A percentile compares a stretch with the other conserved stretches of the same genome.
Conservation (phyloP, 2,113 vertebrate genomes). For the Cyprinodon variegatus region DNA sequence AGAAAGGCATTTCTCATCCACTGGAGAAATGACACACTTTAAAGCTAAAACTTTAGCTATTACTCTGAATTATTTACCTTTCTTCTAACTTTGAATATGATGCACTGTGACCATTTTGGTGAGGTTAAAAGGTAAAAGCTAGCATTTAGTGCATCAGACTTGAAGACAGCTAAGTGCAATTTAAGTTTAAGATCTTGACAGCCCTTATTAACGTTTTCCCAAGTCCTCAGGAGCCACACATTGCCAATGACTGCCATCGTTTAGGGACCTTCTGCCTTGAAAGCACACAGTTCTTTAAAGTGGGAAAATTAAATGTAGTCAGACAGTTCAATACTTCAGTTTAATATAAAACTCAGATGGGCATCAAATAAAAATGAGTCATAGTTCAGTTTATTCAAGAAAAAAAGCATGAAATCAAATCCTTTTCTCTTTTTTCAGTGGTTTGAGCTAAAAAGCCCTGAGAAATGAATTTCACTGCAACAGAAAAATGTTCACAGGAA, state of each 20-base stretch:
- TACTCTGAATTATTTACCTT: background rate
- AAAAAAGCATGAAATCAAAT: background rate
- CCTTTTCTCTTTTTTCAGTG: background rate
- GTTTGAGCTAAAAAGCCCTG: background rate
- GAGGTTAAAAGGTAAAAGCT: background rate
- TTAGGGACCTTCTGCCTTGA: background rate
- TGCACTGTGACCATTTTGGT: background rate
- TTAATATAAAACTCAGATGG: background rate
- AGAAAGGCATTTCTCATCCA: background rate
- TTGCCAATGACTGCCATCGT: background rate
- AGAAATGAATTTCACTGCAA: too few relatives aligned
- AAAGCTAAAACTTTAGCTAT: background rate
- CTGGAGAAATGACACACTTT: background rate
- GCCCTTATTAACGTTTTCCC: background rate
- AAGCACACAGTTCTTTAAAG: background rate
- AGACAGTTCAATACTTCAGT: background rate
- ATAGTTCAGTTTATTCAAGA: too few relatives aligned
- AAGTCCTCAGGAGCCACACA: background rate
- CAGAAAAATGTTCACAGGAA: too few relatives aligned
- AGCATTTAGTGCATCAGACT: too few relatives aligned
- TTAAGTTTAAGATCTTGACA: background rate
- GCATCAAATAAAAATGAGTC: background rate
- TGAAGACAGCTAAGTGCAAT: conserved; percentile 6
- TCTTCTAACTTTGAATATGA: background rate
- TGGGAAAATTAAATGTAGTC: background rate